Evolutionary conservation across 1,140 invertebrate genomes (phyloP).

Genomic region (Piezodorus guildinii): DNA sequence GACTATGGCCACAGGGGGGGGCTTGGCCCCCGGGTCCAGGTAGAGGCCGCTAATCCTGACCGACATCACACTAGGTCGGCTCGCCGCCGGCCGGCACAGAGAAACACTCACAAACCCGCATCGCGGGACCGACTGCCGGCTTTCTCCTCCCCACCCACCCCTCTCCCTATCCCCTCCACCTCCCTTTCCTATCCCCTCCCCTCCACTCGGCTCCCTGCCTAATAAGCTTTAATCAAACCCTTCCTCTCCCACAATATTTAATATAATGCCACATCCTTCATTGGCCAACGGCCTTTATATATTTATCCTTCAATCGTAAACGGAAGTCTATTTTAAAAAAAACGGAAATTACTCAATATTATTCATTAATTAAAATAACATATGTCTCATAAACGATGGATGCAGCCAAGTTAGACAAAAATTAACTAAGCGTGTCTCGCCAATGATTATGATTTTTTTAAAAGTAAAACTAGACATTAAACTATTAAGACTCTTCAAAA

Average conservation of each 20-base stretch:
- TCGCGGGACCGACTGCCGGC: background rate
- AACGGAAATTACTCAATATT: no score
- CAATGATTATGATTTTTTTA: no score
- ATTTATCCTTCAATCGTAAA: no score
- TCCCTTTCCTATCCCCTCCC: background rate
- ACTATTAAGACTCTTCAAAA: no score
- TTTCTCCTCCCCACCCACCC: background rate
- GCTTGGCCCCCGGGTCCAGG: constrained; percentile 18
- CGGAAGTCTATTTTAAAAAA: no score
- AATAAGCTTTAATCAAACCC: constrained; percentile 1
- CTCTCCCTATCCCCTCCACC: background rate
- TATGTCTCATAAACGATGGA: no score
- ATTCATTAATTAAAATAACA: no score
- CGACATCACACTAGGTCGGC: constrained; percentile 21
- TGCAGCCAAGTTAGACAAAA: no score
- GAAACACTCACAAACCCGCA: background rate
- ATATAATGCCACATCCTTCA: no score
- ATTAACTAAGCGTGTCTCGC: no score
- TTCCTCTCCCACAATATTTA: background rate
- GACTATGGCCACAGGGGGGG: constrained; percentile 35
- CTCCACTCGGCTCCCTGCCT: background rate
- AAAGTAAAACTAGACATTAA: no score
- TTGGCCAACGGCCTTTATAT: no score
- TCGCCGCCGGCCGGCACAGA: background rate
- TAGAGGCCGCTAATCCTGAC: constrained; percentile 23